Evolutionary conservation across 2,113 vertebrate species (phyloP), one percentile per base, ranked within the genome.

Genomic region (Erpornis zantholeuca): DNA sequence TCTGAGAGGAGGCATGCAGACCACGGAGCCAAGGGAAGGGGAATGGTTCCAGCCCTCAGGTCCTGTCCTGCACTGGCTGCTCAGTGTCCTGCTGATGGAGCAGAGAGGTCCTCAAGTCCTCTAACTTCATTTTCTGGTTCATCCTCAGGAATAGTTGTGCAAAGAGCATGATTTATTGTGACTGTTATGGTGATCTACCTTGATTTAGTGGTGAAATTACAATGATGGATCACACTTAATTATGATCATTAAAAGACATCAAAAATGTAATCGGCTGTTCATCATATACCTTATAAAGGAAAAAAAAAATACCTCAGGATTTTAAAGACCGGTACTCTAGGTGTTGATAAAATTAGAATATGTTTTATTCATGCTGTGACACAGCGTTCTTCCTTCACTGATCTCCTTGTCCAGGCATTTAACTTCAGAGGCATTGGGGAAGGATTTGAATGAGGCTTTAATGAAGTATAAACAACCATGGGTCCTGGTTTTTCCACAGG

Each of bases 241-340:
- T 97, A 97, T 92, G 79, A 97, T 97, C 95, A 97, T 97, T 97
- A 97, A 97, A 97, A 97, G 78, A 93, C 75, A 97, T 97, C 94
- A 97, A 97, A 97, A 90, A 97, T 96, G 79, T 81, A 97, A 96
- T 96, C 89, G 75, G 64, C 94, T 98, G 65, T 97, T 98, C 88
- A 97, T 97, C 96, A 97, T 90, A 96, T 54, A 94, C 83, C 94
- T 96, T 92, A 91, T 85, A 83, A 96, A 93, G 76, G 83, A 53
- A 94, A 97, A 95, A 97, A 95, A 88, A 96, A 80, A 95, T 2
- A 47, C 49, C 76, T 88, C 83, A 77, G 44, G 52, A 84, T 95
- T 94, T 96, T 96, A 95, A 92, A 92, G 96, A 86, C 56, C 0
- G 5, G 76, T 72, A 85, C 54, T 95, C 73, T 96, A 95, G 92